A percentile compares a stretch with the other conserved stretches of the same genome.
Evolutionary conservation across 2,113 vertebrate genomes (phyloP).

Genomic region (Bubo bubo): DNA sequence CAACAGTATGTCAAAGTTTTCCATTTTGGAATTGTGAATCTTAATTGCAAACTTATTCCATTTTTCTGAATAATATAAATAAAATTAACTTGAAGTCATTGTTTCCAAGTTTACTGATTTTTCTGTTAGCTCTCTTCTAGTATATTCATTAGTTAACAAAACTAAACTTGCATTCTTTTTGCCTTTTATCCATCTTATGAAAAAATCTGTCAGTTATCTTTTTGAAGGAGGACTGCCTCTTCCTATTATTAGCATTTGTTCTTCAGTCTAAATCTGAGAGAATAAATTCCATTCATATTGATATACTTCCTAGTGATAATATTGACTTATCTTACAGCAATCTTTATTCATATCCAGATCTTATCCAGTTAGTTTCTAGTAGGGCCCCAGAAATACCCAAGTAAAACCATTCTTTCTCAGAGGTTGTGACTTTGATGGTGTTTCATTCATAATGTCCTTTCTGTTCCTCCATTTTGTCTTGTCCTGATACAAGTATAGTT

Average conservation of each 20-base stretch:
- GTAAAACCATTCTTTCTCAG: background rate
- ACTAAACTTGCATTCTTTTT: background rate
- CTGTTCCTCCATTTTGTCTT: background rate
- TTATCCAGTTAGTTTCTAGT: background rate
- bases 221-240: background rate
- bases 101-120: background rate
- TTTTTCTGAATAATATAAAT: background rate
- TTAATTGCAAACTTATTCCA: background rate
- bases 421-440: background rate
- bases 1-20: background rate
- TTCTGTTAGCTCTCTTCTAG: background rate
- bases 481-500: background rate
- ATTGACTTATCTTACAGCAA: background rate
- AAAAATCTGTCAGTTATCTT: background rate
- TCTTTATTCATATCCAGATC: background rate
- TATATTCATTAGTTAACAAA: background rate
- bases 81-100: background rate
- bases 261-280: background rate
- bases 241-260: background rate
- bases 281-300: background rate
- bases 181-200: background rate
- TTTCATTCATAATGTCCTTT: background rate
- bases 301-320: background rate
- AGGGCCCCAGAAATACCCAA: background rate
- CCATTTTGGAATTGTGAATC: background rate